A percentile compares a stretch with the other conserved stretches of the same genome.
Evolutionary conservation across 2,797 vertebrate species (phyloP).

Genomic region (Glossophaga mutica): DNA sequence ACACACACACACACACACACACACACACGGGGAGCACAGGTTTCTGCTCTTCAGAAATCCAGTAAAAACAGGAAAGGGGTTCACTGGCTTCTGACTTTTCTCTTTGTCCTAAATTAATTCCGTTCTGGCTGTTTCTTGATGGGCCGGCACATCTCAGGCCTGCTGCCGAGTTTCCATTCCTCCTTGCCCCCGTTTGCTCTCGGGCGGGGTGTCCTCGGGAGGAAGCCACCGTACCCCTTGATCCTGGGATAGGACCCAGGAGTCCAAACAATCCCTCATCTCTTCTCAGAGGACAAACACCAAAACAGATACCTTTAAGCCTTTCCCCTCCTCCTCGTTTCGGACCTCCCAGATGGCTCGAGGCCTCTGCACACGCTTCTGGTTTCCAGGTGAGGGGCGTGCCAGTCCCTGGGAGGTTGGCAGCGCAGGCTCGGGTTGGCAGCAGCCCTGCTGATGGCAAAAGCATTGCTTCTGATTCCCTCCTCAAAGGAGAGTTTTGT

Average conservation of each 20-base stretch:
- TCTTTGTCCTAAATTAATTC: constrained; percentile 11
- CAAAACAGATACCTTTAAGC: neutral
- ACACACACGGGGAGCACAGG: neutral
- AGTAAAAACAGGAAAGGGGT: neutral
- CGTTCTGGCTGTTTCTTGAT: neutral
- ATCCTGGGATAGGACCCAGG: neutral
- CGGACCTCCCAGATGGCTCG: neutral
- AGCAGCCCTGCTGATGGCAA: neutral
- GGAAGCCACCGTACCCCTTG: neutral
- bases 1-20: neutral
- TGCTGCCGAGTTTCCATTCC: neutral
- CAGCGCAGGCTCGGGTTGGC: neutral
- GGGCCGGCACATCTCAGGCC: neutral
- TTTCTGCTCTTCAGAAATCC: constrained; percentile 3
- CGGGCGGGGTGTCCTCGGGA: neutral
- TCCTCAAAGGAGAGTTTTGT: neutral
- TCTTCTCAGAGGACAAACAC: neutral
- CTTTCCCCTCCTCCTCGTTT: neutral
- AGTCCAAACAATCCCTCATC: neutral
- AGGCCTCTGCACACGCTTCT: neutral
- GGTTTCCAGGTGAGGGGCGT: neutral
- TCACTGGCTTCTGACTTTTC: neutral
- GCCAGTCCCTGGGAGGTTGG: neutral
- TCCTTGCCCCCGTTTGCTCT: neutral
- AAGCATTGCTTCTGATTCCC: neutral